Conservation (phyloP, 2,797 vertebrate species). For the Gambusia yucatana region DNA sequence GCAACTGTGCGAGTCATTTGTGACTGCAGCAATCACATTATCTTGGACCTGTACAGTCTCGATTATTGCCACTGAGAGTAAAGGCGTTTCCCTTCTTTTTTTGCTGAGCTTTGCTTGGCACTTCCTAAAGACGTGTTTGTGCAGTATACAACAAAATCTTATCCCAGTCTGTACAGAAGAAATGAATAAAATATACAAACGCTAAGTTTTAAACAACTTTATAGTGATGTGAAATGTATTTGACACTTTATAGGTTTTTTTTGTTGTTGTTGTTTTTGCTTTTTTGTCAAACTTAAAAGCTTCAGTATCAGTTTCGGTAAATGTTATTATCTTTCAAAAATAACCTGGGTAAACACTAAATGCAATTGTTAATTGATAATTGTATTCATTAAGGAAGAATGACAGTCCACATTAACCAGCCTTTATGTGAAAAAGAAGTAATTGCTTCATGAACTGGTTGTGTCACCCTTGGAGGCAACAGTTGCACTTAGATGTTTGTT, state of each 20-base stretch:
- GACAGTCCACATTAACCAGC: background rate
- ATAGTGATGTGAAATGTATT: background rate
- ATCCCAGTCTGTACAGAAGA: background rate
- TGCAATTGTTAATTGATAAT: background rate
- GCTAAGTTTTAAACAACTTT: background rate
- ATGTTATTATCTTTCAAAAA: background rate
- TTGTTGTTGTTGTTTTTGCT: background rate
- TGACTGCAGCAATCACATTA: conserved; percentile 84
- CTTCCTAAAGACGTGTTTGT: conserved; percentile 63
- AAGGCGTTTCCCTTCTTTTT: conserved; percentile 52
- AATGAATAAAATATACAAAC: background rate
- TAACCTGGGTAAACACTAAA: background rate
- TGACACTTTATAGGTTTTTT: background rate
- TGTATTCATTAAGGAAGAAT: background rate
- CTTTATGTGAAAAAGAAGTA: background rate
- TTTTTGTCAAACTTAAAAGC: background rate
- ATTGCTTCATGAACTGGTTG: background rate
- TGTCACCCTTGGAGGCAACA: background rate
- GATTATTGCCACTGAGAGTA: conserved; percentile 69
- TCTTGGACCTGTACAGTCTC: conserved; percentile 73
- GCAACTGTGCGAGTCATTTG: conserved; percentile 75
- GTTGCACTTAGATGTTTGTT: background rate
- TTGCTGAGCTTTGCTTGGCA: conserved; percentile 52
- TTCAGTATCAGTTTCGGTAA: background rate
- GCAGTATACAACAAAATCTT: background rate